These are phyloP conservation scores for Brachycybe producta DNA, from an alignment of 2,888 invertebrate species.

Conservation along the genomic window DNA sequence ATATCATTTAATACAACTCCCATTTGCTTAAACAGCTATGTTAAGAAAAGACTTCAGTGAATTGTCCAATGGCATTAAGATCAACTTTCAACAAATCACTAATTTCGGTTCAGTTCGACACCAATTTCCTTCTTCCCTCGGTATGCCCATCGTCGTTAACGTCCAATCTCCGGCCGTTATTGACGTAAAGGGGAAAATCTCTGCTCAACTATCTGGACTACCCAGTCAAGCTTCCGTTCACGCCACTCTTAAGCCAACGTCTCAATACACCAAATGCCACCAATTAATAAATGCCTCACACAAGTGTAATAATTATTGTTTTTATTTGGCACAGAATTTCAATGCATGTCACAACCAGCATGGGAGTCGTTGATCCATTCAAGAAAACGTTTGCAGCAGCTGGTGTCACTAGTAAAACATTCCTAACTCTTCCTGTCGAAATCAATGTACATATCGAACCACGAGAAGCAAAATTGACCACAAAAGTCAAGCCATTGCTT, in stretches of 20 bases:
- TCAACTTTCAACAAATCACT: slow-evolving; percentile 6
- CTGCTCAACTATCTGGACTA: no score
- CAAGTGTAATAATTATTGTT: no score
- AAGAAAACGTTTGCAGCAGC: background rate
- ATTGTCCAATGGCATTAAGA: background rate
- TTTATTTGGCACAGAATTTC: no score
- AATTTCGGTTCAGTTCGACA: slow-evolving; percentile 13
- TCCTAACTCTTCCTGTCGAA: background rate
- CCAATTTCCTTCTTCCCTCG: slow-evolving; percentile 9
- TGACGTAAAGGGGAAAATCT: slow-evolving; percentile 8
- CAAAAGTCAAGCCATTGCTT: background rate
- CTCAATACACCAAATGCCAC: no score
- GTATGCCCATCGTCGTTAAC: slow-evolving; percentile 6
- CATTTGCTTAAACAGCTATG: no score
- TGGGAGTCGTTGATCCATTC: slow-evolving; percentile 7
- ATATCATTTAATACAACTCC: no score
- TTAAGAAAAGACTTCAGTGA: background rate
- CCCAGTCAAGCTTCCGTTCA: background rate
- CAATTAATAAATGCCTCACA: no score
- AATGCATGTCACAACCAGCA: slow-evolving; percentile 2
- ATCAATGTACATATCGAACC: background rate
- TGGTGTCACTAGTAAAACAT: slow-evolving; percentile 6
- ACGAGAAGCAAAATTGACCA: background rate
- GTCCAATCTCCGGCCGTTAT: slow-evolving; percentile 10
- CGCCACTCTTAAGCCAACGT: background rate